phyloP scores from a whole-genome alignment of 2,888 invertebrate genomes.

The Eugnorisma glareosa region DNA sequence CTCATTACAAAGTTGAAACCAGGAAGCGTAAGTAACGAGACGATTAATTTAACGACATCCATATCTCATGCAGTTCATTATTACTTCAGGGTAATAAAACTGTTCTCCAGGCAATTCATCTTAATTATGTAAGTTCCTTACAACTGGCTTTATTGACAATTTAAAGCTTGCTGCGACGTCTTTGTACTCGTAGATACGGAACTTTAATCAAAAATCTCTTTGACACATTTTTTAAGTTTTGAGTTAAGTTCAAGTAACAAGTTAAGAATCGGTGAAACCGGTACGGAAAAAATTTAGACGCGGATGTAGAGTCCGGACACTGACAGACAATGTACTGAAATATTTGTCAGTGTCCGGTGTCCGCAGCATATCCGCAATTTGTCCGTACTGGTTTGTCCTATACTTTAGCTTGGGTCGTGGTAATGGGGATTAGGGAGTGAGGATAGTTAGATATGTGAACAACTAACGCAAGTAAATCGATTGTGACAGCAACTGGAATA shows the following conservation, averaged over 20 bases:
- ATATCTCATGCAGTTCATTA: slow-evolving; percentile 51
- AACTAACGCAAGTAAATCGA: neutral
- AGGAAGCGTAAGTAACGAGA: slow-evolving; percentile 59
- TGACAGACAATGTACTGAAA: neutral
- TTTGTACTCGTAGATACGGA: neutral
- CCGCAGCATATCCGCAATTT: neutral
- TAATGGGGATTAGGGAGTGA: neutral
- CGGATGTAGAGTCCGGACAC: neutral
- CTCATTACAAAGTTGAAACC: slow-evolving; percentile 11
- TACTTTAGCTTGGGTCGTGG: neutral
- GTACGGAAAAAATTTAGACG: neutral
- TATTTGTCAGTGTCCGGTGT: neutral
- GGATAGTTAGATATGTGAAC: neutral
- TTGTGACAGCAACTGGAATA: neutral
- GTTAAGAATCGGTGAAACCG: too few species aligned
- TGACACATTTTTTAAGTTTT: too few species aligned
- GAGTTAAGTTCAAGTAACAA: too few species aligned
- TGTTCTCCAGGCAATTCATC: slow-evolving; percentile 27
- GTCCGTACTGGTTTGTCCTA: neutral
- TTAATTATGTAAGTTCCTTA: slow-evolving; percentile 43
- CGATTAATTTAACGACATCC: slow-evolving; percentile 43
- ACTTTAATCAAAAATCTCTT: neutral
- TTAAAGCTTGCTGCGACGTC: slow-evolving; percentile 1
- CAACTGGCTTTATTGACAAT: slow-evolving; percentile 47
- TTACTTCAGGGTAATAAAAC: slow-evolving; percentile 55